These are phyloP conservation scores for Calameuta idolon DNA, from an alignment of 2,888 invertebrate genomes.

Conservation along the genomic window DNA sequence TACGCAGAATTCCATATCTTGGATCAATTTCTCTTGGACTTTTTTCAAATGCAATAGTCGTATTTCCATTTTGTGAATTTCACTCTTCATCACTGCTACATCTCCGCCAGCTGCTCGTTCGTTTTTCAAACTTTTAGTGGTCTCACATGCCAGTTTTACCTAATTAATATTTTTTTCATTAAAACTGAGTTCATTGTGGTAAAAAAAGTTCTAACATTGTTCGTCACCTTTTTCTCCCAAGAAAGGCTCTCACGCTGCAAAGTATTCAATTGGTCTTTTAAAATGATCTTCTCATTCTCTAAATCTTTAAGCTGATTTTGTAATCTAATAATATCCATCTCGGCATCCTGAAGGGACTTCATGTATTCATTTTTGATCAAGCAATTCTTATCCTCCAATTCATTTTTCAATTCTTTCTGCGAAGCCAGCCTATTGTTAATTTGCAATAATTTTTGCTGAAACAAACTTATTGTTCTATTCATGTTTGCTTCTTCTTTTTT, in stretches of 20 bases:
- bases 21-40: conserved; percentile 73
- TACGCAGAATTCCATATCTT: conserved; percentile 76
- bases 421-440: conserved; percentile 63
- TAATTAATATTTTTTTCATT: conserved; percentile 21
- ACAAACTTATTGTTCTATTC: conserved; percentile 71
- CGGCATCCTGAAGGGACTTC: conserved; percentile 73
- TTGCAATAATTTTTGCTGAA: conserved; percentile 73
- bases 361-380: conserved; percentile 69
- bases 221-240: conserved; percentile 82
- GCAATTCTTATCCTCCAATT: conserved; percentile 71
- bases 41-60: conserved; percentile 68
- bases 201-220: background rate
- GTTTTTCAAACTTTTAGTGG: conserved; percentile 76
- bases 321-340: conserved; percentile 75
- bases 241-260: conserved; percentile 77
- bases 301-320: conserved; percentile 77
- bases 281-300: conserved; percentile 74
- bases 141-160: conserved; percentile 76
- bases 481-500: conserved; percentile 71
- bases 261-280: conserved; percentile 75
- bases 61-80: conserved; percentile 89
- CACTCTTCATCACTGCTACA: conserved; percentile 80
- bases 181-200: background rate
- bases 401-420: conserved; percentile 70
- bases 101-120: conserved; percentile 78